These are phyloP conservation scores for Seriola aureovittata DNA, from an alignment of 2,113 vertebrate species.

Conservation along the genomic window DNA sequence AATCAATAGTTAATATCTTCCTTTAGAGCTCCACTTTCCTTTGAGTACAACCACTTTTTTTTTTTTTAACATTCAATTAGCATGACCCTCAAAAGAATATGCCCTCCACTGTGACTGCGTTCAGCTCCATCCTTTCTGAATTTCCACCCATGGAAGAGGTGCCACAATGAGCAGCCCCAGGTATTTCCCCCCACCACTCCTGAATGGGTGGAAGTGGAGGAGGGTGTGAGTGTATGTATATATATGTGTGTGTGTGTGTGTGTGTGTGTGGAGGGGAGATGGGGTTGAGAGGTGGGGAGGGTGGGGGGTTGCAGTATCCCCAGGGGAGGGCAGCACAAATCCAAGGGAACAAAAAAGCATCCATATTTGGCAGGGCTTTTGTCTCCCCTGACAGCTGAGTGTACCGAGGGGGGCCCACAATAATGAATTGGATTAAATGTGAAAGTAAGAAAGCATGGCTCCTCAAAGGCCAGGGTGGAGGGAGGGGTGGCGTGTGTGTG, in stretches of 20 bases:
- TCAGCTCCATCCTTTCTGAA: constrained; percentile 54
- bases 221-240: constrained; percentile 29
- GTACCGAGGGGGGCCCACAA: constrained; percentile 62
- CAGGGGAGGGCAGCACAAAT: constrained; percentile 80
- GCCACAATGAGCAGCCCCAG: constrained; percentile 79
- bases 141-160: constrained; percentile 70
- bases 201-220: constrained; percentile 19
- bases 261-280: constrained; percentile 29
- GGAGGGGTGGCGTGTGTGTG: background rate
- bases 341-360: constrained; percentile 81
- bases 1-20: constrained; percentile 50
- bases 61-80: constrained; percentile 48
- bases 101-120: constrained; percentile 51
- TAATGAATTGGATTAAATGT: constrained; percentile 86
- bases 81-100: constrained; percentile 64
- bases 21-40: constrained; percentile 29
- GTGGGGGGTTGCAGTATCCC: constrained; percentile 62
- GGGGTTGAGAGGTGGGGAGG: background rate
- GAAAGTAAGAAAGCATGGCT: constrained; percentile 76
- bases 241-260: constrained; percentile 33
- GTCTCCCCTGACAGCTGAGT: constrained; percentile 80
- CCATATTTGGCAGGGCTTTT: constrained; percentile 84
- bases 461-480: constrained; percentile 61
- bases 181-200: constrained; percentile 64
- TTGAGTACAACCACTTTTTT: constrained; percentile 24